Base-by-base conservation (phyloP, 1,140 invertebrate species). In the Trinorchestia longiramus region DNA sequence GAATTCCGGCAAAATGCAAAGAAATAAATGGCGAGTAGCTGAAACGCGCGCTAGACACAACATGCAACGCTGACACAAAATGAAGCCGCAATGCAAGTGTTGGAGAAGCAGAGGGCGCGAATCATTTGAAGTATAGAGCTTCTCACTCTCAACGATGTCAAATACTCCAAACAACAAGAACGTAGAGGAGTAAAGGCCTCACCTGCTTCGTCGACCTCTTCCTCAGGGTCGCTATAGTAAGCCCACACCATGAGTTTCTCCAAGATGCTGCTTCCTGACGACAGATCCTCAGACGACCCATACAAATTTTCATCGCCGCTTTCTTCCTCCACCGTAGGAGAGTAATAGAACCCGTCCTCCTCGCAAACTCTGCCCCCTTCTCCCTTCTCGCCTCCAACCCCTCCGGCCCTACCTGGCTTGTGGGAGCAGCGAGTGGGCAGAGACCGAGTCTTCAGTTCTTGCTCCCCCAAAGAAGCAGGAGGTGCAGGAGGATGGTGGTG, bases 221-320 rank as follows among this genome's bases (percentile, higher is more conserved):
- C 92, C 92, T 94, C 92, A 87, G 95, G 95, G 87, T 96, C 96
- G 95, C 96, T 97, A 96, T 97, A 97, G 96, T 97, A 97, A 17
- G 96, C 96, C 96, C 96, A 96, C 28, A 97, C 96, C 96, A 97
- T 97, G 8, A 97, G 96, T 90, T 96, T 97, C 96, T 97, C 96
- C 41, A 97, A 94, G 53, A 97, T 96, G 96, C 96, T 96, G 15
- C 96, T 88, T 11, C 96, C 96, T n/a, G 96, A 96, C 43, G 96
- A 96, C n/a, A 97, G 95, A 95, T 97, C 96, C 95, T 97, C 96
- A 19, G 96, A 97, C 57, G 96, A 97, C 47, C 96, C 96, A 57
- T 96, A 97, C 19, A 97, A 94, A 87, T 97, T 96, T 96, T 97
- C 96, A 17, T 96, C 96, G 8, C 47, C 53, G 92, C 92, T 44